Evolutionary conservation across 2,888 invertebrate species (phyloP).

Genomic region (Trachelus iudaicus): DNA sequence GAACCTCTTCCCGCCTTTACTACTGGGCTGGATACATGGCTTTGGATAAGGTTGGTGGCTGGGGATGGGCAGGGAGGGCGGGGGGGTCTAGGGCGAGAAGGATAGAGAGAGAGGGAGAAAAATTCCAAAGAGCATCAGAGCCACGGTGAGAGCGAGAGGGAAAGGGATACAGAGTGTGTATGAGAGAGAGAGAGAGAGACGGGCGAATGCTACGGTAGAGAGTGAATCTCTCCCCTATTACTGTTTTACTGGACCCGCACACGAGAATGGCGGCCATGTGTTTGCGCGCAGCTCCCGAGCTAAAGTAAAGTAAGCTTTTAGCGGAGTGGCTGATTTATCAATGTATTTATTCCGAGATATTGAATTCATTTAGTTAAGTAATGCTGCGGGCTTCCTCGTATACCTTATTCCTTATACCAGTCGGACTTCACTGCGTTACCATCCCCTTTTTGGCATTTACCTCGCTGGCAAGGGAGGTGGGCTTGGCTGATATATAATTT

Average conservation of each 20-base stretch:
- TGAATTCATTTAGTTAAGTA: slow-evolving; percentile 65
- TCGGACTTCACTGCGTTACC: background rate
- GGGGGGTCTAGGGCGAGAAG: background rate
- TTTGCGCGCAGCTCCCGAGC: slow-evolving; percentile 16
- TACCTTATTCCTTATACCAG: background rate
- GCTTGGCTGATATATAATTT: background rate
- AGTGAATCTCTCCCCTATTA: slow-evolving; percentile 9
- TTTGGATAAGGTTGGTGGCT: background rate
- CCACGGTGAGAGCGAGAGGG: too few species aligned
- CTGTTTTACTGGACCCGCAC: background rate
- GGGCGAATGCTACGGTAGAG: background rate
- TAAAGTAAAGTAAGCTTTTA: slow-evolving; percentile 64
- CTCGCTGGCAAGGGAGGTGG: background rate
- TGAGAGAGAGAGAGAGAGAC: background rate
- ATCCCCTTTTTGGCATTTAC: background rate
- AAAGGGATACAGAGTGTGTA: too few species aligned
- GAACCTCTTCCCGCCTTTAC: background rate
- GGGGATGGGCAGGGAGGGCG: too few species aligned
- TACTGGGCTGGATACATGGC: background rate
- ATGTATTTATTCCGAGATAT: slow-evolving; percentile 66
- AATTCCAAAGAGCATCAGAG: background rate
- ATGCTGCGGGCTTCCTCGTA: slow-evolving; percentile 27
- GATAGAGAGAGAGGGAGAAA: background rate
- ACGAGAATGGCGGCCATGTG: background rate
- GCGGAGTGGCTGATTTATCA: slow-evolving; percentile 65